Evolutionary conservation across 2,888 invertebrate genomes (phyloP).

Genomic region (Dastarcus helophoroides): DNA sequence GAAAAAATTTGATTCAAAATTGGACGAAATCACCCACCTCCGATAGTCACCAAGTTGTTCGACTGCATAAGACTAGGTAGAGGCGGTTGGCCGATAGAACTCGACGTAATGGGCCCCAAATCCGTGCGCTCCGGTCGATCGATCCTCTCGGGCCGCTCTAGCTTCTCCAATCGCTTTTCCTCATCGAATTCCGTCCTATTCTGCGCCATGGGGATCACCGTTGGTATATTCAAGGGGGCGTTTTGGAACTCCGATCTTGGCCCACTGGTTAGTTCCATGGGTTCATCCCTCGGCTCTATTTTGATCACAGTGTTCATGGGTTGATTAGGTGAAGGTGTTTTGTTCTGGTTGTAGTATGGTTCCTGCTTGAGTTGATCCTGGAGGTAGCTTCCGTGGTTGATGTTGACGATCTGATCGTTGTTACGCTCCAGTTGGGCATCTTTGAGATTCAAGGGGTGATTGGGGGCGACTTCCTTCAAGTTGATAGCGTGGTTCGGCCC

Average conservation of each 20-base stretch:
- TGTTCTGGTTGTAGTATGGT: constrained; percentile 12
- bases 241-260: constrained; percentile 12
- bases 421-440: constrained; percentile 14
- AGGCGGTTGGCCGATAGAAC: constrained; percentile 43
- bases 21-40: constrained; percentile 35
- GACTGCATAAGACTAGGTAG: constrained; percentile 46
- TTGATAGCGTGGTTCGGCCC: constrained; percentile 24
- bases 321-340: constrained; percentile 11
- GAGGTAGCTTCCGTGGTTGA: constrained; percentile 26
- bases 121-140: constrained; percentile 22
- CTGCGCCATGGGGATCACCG: constrained; percentile 19
- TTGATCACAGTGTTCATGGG: constrained; percentile 27
- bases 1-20: too few relatives aligned
- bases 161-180: constrained; percentile 23
- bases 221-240: constrained; percentile 33
- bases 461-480: constrained; percentile 22
- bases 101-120: constrained; percentile 34
- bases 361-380: constrained; percentile 25
- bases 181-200: constrained; percentile 21
- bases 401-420: constrained; percentile 28
- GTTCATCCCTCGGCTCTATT: constrained; percentile 35
- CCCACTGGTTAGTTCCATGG: constrained; percentile 32
- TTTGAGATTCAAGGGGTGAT: constrained; percentile 13
- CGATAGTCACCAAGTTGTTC: constrained; percentile 49
- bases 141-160: constrained; percentile 25